phyloP scores from a whole-genome alignment of 1,140 invertebrate genomes.

The Agraylea sexmaculata region DNA sequence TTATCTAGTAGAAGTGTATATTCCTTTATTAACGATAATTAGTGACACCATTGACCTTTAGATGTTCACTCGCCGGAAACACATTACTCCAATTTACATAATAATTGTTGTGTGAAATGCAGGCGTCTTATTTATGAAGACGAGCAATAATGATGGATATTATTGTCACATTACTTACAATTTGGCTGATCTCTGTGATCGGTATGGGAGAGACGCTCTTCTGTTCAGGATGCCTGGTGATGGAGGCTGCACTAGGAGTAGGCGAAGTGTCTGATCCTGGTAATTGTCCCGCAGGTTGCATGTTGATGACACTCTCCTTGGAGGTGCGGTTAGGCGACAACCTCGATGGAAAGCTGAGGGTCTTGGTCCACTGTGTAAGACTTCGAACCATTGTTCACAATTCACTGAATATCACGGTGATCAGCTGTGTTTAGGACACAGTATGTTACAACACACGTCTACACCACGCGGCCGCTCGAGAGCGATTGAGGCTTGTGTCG shows the following conservation, averaged over 20 bases:
- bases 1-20: too few relatives aligned
- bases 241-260: conserved; percentile 38
- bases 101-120: too few relatives aligned
- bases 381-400: conserved; percentile 80
- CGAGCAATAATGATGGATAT: conserved; percentile 1
- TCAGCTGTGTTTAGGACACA: too few relatives aligned
- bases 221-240: conserved; percentile 30
- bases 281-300: conserved; percentile 32
- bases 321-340: conserved; percentile 63
- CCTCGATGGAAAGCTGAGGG: conserved; percentile 70
- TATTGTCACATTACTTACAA: conserved; percentile 41
- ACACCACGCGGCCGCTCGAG: too few relatives aligned
- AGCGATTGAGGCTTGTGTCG: too few relatives aligned
- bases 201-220: conserved; percentile 41
- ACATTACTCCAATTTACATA: too few relatives aligned
- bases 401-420: too few relatives aligned
- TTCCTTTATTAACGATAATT: too few relatives aligned
- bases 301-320: conserved; percentile 51
- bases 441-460: too few relatives aligned
- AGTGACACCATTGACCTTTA: too few relatives aligned
- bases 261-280: conserved; percentile 36
- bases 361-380: conserved; percentile 77
- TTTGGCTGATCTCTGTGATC: conserved; percentile 51
- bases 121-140: background rate
- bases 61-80: too few relatives aligned